phyloP scores from a whole-genome alignment of 2,113 vertebrate genomes.

The Zosterops borbonicus region DNA sequence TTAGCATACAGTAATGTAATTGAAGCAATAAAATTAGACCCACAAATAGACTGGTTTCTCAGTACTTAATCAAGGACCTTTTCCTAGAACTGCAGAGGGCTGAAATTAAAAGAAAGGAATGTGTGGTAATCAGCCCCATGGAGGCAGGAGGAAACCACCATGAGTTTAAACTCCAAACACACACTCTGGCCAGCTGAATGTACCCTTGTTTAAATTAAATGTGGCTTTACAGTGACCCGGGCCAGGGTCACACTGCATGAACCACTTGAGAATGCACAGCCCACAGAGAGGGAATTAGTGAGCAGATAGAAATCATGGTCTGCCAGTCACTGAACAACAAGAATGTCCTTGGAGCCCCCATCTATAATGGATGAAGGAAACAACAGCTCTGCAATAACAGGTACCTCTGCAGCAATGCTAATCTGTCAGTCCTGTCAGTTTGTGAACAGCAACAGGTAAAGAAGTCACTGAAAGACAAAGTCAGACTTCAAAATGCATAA shows the following conservation, averaged over 20 bases:
- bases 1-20: slow-evolving; percentile 66
- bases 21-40: slow-evolving; percentile 58
- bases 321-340: not conserved
- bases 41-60: slow-evolving; percentile 58
- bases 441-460: not conserved
- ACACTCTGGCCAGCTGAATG: not conserved
- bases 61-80: slow-evolving; percentile 58
- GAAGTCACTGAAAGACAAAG: not conserved
- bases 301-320: not conserved
- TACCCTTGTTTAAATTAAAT: not conserved
- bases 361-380: not conserved
- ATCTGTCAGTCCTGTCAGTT: not conserved
- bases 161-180: slow-evolving; percentile 19
- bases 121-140: slow-evolving; percentile 45
- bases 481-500: not conserved
- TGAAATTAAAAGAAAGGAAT: slow-evolving; percentile 69
- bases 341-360: not conserved
- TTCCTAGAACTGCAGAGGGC: slow-evolving; percentile 62
- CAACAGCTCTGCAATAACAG: not conserved
- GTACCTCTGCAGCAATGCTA: not conserved
- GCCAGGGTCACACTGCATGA: not conserved
- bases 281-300: not conserved
- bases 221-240: not conserved
- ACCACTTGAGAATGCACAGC: not conserved
- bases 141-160: slow-evolving; percentile 35